A percentile compares a stretch with the other conserved stretches of the same genome.
phyloP scores from a whole-genome alignment of 2,113 vertebrate species.

The Dicaeum eximium region DNA sequence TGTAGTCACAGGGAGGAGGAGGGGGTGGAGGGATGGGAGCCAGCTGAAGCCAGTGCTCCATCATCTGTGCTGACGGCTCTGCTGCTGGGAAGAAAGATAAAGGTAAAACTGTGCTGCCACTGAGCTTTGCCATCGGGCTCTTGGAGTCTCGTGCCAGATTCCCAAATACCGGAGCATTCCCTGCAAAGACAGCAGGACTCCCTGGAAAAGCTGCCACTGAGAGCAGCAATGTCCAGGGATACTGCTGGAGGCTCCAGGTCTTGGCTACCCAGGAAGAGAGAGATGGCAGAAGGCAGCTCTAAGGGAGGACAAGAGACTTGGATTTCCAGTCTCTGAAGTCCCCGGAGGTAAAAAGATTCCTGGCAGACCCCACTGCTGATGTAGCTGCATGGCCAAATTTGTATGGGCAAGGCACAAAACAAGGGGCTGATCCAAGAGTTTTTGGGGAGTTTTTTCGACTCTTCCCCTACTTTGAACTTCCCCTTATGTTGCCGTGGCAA shows the following conservation, averaged over 20 bases:
- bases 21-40: not conserved
- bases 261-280: not conserved
- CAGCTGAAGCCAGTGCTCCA: not conserved
- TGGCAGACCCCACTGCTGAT: not conserved
- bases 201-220: not conserved
- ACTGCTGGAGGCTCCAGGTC: not conserved
- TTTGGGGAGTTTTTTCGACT: not conserved
- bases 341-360: not conserved
- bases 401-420: not conserved
- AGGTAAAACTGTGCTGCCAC: not conserved
- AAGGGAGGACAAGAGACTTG: not conserved
- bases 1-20: not conserved
- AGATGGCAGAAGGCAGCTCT: not conserved
- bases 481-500: constrained; percentile 5
- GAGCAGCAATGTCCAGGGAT: not conserved
- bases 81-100: not conserved
- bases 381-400: not conserved
- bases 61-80: not conserved
- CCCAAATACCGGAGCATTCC: accelerated
- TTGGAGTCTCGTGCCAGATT: not conserved
- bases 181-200: not conserved
- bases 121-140: accelerated
- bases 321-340: not conserved
- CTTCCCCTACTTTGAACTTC: not conserved
- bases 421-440: not conserved